Base-by-base conservation (phyloP, 2,888 invertebrate genomes). In the Eilema griseolum region DNA sequence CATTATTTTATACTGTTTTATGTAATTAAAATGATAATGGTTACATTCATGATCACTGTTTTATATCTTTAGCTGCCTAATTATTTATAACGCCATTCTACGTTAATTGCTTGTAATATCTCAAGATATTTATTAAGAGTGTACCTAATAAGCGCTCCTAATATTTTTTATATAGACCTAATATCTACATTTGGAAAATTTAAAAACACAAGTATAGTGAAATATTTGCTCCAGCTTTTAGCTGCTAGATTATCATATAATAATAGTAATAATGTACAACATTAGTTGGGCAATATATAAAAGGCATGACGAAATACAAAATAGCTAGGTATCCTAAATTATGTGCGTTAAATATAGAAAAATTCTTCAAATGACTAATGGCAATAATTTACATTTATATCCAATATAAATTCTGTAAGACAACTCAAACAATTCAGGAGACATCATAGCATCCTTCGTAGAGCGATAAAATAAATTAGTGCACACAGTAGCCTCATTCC, bases 401-500 rank as follows among this genome's bases (percentile, higher is more conserved):
- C 7, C 61, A 12, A 61, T 70, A 66, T 66, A 66, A 66, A 70
- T 70, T 70, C 70, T n/a, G 37, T 61, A 63, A 20, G 61, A 61
- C 61, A 37, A 61, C 46, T 46, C 31, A 52, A 69, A 52, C 60
- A 69, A 65, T 64, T 69, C 64, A 69, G 61, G 61, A 66, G 67
- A 67, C 74, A 71, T 61, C 70, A 66, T 62, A 66, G 56, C 72
- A 76, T 71, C 46, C 65, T 69, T 37, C n/a, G 28, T 23, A 59
- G 26, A 52, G 61, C 63, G 14, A 75, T 69, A 73, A 71, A 72
- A 73, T 74, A 74, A 78, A 81, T 76, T 74, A 76, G 73, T 71
- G 65, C 67, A 60, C 62, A 71, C 70, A 72, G 73, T 73, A 76
- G 76, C 73, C 78, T 75, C 75, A 75, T 80, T 77, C 63, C 67